phyloP scores from a whole-genome alignment of 2,888 invertebrate genomes.

The Drosophila neotestacea region DNA sequence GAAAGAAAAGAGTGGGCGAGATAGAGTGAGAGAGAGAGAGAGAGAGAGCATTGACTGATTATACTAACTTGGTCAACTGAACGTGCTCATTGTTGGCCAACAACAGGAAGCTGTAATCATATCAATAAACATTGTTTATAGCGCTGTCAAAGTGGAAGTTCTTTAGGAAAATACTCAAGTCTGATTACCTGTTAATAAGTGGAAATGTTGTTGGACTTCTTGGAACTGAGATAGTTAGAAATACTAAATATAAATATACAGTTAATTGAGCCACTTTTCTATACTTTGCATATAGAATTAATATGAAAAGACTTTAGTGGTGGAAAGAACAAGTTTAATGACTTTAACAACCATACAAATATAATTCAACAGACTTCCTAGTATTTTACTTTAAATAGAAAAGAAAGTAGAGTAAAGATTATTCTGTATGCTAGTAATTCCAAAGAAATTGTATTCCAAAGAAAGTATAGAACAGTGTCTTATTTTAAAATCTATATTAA shows the following conservation, averaged over 20 bases:
- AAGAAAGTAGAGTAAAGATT: no score
- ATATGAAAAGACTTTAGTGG: no score
- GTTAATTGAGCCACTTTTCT: background rate
- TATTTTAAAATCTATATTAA: no score
- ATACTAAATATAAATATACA: background rate
- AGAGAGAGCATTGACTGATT: constrained; percentile 18
- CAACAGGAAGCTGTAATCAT: constrained; percentile 11
- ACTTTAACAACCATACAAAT: no score
- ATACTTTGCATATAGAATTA: no score
- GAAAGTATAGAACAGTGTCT: no score
- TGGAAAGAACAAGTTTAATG: no score
- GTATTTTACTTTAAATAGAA: no score
- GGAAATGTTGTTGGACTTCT: background rate
- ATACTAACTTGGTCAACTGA: background rate
- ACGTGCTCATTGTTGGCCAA: constrained; percentile 15
- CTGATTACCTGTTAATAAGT: background rate
- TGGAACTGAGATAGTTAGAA: background rate
- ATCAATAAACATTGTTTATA: background rate
- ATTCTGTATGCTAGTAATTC: no score
- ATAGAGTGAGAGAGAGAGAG: background rate
- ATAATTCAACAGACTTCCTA: no score
- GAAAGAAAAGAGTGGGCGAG: background rate
- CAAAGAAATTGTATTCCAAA: no score
- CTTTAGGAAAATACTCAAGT: background rate
- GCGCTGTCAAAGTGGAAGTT: constrained; percentile 8